phyloP scores from a whole-genome alignment of 2,888 invertebrate species.

The Drosophila rellima region DNA sequence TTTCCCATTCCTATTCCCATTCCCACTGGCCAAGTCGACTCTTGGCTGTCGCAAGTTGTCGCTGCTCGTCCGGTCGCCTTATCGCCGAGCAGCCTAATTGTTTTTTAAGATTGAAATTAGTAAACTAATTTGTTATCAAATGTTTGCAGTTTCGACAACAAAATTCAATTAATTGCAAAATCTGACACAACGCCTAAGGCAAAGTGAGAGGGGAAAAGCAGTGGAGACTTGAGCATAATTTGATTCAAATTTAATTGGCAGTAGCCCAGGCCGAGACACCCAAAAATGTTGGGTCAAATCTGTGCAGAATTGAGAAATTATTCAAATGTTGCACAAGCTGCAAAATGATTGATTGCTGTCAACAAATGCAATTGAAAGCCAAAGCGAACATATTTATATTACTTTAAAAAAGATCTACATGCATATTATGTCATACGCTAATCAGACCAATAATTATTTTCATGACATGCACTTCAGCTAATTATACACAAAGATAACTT shows the following conservation, averaged over 20 bases:
- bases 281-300: constrained; percentile 35
- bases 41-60: constrained; percentile 68
- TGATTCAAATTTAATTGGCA: constrained; percentile 77
- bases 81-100: constrained; percentile 73
- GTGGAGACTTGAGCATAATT: constrained; percentile 62
- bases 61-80: constrained; percentile 42
- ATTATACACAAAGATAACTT: constrained; percentile 38
- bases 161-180: constrained; percentile 81
- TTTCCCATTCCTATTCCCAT: neutral
- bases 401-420: constrained; percentile 2
- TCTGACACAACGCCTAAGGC: constrained; percentile 61
- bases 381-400: constrained; percentile 1
- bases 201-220: neutral
- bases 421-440: neutral
- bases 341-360: constrained; percentile 42
- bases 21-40: constrained; percentile 6
- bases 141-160: constrained; percentile 79
- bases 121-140: constrained; percentile 83
- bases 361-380: neutral
- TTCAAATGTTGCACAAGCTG: constrained; percentile 58
- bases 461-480: constrained; percentile 42
- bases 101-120: constrained; percentile 82
- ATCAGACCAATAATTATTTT: neutral
- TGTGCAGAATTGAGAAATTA: constrained; percentile 69
- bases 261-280: constrained; percentile 30